Evolutionary conservation across 2,113 vertebrate species (phyloP), one percentile per base, ranked within the genome.

Genomic region (Balaeniceps rex): DNA sequence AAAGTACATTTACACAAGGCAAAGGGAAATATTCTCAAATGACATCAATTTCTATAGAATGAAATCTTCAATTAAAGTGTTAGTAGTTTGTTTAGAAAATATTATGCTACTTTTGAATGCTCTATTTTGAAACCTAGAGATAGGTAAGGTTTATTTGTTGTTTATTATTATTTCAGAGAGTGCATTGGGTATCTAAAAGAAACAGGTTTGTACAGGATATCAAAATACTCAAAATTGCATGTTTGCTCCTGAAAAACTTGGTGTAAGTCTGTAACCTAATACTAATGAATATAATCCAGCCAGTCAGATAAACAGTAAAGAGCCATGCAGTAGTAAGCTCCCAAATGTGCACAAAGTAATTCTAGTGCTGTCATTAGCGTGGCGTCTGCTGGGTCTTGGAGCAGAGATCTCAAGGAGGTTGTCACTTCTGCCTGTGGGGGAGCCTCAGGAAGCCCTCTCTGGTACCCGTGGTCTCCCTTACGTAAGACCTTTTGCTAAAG

Each of bases 351-450:
- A 25, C 36, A 22, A 54, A 54, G 46, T 86, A 51, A 24, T 83
- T 87, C 44, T 42, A 29, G 47, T 31, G 11, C 60, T 82, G 44
- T 15, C 38, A 15, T 75, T 63, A 58, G 38, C 31, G 12, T 68
- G 69, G 47, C 0, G 0, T 55, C 38, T 4, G 1, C 76, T 88
- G 85, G 36, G 9, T 51, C 93, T 94, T 52, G 52, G 70, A 83
- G 63, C 44, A 69, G 54, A 52, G 19, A 19, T 24, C 57, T 90
- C 2, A 1, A 66, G 80, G 49, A 66, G 33, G 15, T 54, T 34
- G 44, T 54, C 0, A 0, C 47, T 49, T 80, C 64, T 80, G 36
- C 16, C 40, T 1, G 0, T 24, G 12, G 5, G 47, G 42, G 29
- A 72, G 40, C 71, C 51, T 55, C 1, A 2, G 68, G 86, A 90